Evolutionary conservation across 2,888 invertebrate species (phyloP), one percentile per base, ranked within the genome.

Genomic region (Prosapia bicincta): DNA sequence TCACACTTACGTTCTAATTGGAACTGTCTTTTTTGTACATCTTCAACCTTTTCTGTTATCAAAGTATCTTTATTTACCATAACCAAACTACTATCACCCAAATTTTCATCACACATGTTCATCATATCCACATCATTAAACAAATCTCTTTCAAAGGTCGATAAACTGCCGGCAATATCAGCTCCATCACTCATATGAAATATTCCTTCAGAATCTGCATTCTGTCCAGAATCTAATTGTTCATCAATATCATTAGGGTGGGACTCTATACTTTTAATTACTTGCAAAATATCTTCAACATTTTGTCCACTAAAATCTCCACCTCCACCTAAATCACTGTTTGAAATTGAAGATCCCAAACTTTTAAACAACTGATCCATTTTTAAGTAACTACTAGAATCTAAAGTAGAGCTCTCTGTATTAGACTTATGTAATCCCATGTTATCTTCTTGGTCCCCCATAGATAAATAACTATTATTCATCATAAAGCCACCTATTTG

Each of bases 211-310:
- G 82, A 78, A 74, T 82, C 83, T 69, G 65, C 70, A 72, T 66
- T 75, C 10, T 81, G 80, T 72, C 81, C 83, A 67, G 83, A 79
- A 79, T 81, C 82, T 38, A 82, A 81, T 23, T 73, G 66, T 26
- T 32, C 73, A n/a, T 76, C 76, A 15, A 71, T 69, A 70, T 76
- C 79, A 72, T 71, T 70, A 13, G 78, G 70, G 85, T 86, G 87
- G 69, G 86, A 85, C 81, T 93, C 93, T 80, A 94, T 89, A 7
- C 91, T 92, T 84, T 93, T 93, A 69, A 94, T 90, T 2, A 91
- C 93, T 83, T 92, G 92, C 80, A 94, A 87, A 72, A 94, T 86
- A 79, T 92, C 93, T 26, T 89, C 89, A 2, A 88, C 88, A 82
- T 88, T 87, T 78, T 88, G 88, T 24, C 86, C 88, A 71, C 54